phyloP scores from a whole-genome alignment of 1,140 invertebrate species.

The Halictus rubicundus region DNA sequence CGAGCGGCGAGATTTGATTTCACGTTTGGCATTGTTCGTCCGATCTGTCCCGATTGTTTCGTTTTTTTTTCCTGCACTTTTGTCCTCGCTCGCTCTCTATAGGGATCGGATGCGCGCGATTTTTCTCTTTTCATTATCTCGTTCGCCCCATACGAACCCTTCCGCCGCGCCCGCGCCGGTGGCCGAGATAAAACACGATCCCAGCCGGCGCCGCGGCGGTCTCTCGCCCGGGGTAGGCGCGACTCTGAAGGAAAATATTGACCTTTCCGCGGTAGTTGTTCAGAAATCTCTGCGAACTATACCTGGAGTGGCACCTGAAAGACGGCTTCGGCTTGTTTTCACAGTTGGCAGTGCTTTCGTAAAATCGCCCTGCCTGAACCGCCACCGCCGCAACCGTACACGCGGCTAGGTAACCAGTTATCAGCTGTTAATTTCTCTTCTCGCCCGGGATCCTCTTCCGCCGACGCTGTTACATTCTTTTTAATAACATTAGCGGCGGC shows the following conservation, averaged over 20 bases:
- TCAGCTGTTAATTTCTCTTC: background rate
- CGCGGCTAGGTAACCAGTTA: background rate
- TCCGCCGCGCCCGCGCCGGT: conserved; percentile 17
- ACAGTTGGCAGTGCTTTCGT: conserved; percentile 36
- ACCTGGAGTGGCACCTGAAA: conserved; percentile 48
- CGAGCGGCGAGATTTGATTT: background rate
- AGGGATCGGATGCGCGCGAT: conserved; percentile 6
- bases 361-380: background rate
- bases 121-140: conserved; percentile 61
- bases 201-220: conserved; percentile 19
- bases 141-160: conserved; percentile 46
- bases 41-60: background rate
- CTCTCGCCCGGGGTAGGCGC: conserved; percentile 47
- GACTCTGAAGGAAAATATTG: conserved; percentile 60
- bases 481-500: background rate
- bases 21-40: background rate
- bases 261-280: conserved; percentile 58
- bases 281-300: conserved; percentile 56
- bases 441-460: background rate
- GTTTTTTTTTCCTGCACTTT: background rate
- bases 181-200: conserved; percentile 63
- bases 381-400: too few relatives aligned
- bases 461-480: background rate
- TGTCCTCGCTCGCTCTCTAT: too few relatives aligned
- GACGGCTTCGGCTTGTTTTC: conserved; percentile 41